Conservation (phyloP, 2,888 invertebrate genomes). For the Amiota mariae region DNA sequence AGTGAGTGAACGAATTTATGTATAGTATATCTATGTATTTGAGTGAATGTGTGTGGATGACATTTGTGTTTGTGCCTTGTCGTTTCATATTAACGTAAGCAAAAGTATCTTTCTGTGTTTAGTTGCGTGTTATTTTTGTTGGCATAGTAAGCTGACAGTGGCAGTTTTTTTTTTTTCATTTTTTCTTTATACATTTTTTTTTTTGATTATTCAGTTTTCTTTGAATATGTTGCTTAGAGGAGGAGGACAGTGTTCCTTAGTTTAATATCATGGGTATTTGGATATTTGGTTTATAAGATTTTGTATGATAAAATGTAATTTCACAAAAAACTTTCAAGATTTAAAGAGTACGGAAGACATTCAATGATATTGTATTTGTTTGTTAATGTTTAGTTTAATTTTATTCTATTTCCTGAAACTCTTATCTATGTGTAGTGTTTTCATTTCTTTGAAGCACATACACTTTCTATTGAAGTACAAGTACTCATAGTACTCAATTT, state of each 20-base stretch:
- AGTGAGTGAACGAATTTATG: constrained; percentile 33
- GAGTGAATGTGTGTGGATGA: constrained; percentile 16
- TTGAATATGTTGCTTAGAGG: too few species aligned
- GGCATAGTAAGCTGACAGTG: constrained; percentile 23
- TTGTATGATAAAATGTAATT: too few species aligned
- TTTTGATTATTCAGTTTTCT: neutral
- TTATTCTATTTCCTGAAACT: neutral
- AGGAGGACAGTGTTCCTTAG: neutral
- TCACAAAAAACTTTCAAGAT: too few species aligned
- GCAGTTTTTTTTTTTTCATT: constrained; percentile 14
- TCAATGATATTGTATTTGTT: neutral
- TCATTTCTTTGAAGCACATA: too few species aligned
- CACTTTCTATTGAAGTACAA: too few species aligned
- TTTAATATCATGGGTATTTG: neutral
- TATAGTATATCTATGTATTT: constrained; percentile 1
- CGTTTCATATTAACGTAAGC: constrained; percentile 38
- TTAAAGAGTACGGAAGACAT: too few species aligned
- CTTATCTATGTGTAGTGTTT: neutral
- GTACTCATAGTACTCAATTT: too few species aligned
- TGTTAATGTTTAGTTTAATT: neutral
- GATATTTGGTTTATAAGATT: too few species aligned
- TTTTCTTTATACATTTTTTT: neutral
- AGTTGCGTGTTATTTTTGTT: constrained; percentile 18
- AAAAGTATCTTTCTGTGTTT: constrained; percentile 4
- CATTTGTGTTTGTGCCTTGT: constrained; percentile 5